Evolutionary conservation across 2,113 vertebrate species (phyloP), one percentile per base, ranked within the genome.

Genomic region (Pseudolaguvia tuberculata): DNA sequence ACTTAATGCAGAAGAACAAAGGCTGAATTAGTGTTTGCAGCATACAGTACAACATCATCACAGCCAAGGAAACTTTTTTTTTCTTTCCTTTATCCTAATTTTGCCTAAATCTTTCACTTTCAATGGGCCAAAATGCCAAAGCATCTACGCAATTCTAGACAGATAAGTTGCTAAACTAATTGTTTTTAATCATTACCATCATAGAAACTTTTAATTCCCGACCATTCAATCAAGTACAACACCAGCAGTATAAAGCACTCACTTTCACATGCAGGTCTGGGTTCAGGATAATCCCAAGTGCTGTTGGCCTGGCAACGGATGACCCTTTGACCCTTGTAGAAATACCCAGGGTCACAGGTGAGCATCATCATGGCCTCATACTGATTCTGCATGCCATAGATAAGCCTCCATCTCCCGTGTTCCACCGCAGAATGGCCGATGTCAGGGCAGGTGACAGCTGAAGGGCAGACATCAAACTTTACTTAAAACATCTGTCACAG

Each of bases 321-420:
- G 79, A 97, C 93, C 51, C 95, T 89, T 51, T 94, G 93, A 77
- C 96, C 96, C 0, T 91, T 92, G 87, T 98, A 98, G 90, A 95
- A 96, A 89, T 96, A 99, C 2, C 97, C 97, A 0, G 94, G 95
- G 87, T 98, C 95, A 17, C 97, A 99, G 86, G 93, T 92, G 84
- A 99, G 91, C 94, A 98, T 95, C 70, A 99, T 92, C 78, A 98
- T 93, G 56, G 96, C 90, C 0, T 93, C 94, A 78, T 94, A 98
- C 83, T 96, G 94, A 89, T 95, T 94, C 78, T 95, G 95, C 12
- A 89, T 92, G 81, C 95, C 96, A 23, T 93, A 95, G 85, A 95
- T 96, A 48, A 97, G 92, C 75, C 96, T 91, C 96, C 96, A 99
- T 42, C 95, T 92, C 23, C 96, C 97, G 0, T 98, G 93, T 14